Percentiles rank a stretch among this genome's conserved stretches.
These are phyloP conservation scores for Sinocyclocheilus grahami DNA, from an alignment of 2,113 vertebrate genomes.

Conservation along the genomic window DNA sequence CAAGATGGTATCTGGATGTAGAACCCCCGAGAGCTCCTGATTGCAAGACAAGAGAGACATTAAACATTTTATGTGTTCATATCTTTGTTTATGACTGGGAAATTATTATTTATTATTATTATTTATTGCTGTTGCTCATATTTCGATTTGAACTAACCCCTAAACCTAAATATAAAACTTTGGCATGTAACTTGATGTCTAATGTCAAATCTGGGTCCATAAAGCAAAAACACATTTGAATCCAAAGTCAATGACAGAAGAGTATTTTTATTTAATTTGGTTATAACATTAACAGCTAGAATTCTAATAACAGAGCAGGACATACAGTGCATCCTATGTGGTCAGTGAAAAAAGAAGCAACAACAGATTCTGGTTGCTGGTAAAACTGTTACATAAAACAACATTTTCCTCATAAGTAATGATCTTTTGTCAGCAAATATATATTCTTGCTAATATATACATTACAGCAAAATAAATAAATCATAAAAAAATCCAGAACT, in stretches of 20 bases:
- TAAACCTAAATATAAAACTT: neutral
- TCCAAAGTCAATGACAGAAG: conserved; percentile 17
- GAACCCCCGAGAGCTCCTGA: too few relatives aligned
- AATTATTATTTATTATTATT: too few relatives aligned
- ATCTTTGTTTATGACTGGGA: too few relatives aligned
- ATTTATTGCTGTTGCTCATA: neutral
- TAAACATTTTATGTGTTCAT: too few relatives aligned
- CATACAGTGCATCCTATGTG: conserved; percentile 74
- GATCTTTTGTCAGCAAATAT: conserved; percentile 81
- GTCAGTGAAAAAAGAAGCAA: conserved; percentile 76
- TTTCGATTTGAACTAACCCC: neutral
- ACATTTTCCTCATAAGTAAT: conserved; percentile 77
- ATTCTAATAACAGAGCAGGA: conserved; percentile 78
- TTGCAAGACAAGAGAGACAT: too few relatives aligned
- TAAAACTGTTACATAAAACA: conserved; percentile 81
- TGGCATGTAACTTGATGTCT: neutral
- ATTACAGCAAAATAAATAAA: conserved; percentile 91
- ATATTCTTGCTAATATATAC: conserved; percentile 92
- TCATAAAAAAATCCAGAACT: conserved; percentile 82
- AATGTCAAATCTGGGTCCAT: neutral
- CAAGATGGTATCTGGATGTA: too few relatives aligned
- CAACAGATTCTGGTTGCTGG: conserved; percentile 74
- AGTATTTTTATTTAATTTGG: conserved; percentile 74
- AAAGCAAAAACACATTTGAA: neutral
- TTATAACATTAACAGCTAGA: conserved; percentile 88